Conservation (phyloP, 2,797 vertebrate genomes). For the Percopsis omiscomaycus region DNA sequence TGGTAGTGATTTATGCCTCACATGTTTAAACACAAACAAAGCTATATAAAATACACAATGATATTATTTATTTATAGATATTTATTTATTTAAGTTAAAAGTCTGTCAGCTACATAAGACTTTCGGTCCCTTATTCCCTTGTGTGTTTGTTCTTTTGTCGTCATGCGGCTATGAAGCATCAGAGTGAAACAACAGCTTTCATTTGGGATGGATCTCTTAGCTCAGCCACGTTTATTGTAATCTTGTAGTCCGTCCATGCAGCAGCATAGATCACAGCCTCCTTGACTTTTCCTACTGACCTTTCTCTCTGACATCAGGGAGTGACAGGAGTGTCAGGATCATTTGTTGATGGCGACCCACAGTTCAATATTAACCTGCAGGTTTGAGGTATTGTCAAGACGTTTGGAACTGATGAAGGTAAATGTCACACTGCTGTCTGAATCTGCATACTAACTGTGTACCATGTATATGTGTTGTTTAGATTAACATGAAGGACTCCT, state of each 20-base stretch:
- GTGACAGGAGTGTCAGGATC: constrained; percentile 63
- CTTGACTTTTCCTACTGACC: constrained; percentile 70
- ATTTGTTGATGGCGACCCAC: constrained; percentile 47
- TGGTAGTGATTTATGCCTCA: neutral
- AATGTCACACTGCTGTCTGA: constrained; percentile 70
- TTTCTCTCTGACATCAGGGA: constrained; percentile 60
- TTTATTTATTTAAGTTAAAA: too few species aligned
- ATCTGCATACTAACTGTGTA: constrained; percentile 36
- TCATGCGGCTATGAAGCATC: constrained; percentile 4
- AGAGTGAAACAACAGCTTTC: constrained; percentile 34
- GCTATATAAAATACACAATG: too few species aligned
- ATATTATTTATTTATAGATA: too few species aligned
- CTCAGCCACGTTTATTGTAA: constrained; percentile 58
- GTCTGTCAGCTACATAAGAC: neutral
- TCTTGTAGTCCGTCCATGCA: constrained; percentile 47
- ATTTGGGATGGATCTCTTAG: constrained; percentile 47
- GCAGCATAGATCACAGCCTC: constrained; percentile 63
- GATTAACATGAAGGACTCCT: too few species aligned
- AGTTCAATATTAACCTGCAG: constrained; percentile 69
- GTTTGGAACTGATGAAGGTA: constrained; percentile 71
- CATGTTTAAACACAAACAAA: neutral
- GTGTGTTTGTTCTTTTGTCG: constrained; percentile 15
- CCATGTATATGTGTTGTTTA: constrained; percentile 7
- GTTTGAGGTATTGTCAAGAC: constrained; percentile 71
- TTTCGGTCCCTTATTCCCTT: neutral